Evolutionary conservation across 2,888 invertebrate genomes (phyloP).

Genomic region (Amiota communis): DNA sequence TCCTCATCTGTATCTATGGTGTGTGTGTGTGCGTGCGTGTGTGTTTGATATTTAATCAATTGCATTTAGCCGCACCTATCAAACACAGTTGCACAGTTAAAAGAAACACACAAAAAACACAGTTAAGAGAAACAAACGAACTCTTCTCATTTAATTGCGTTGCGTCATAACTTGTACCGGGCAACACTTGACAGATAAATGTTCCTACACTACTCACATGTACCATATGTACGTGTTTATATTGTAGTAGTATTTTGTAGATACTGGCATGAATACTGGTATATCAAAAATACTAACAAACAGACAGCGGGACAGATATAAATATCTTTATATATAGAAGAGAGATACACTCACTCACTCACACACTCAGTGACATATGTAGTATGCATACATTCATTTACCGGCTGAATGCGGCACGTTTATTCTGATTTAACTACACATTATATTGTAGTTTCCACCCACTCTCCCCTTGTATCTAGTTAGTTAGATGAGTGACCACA

Average conservation of each 20-base stretch:
- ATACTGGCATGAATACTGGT: neutral
- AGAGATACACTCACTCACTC: too few species aligned
- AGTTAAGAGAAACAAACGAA: conserved; percentile 7
- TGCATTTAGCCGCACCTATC: conserved; percentile 14
- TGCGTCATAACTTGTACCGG: conserved; percentile 23
- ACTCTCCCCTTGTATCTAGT: neutral
- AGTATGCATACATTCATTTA: too few species aligned
- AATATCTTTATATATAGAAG: neutral
- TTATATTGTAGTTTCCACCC: too few species aligned
- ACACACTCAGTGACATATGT: too few species aligned
- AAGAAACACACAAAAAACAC: neutral
- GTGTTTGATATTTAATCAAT: conserved; percentile 2
- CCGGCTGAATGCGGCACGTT: too few species aligned
- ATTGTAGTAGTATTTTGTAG: neutral
- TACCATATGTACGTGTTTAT: neutral
- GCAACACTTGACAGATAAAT: conserved; percentile 25
- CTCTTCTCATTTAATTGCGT: conserved; percentile 22
- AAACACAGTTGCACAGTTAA: neutral
- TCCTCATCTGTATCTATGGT: neutral
- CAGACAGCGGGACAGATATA: neutral
- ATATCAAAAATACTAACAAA: neutral
- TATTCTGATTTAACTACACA: too few species aligned
- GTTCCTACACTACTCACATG: neutral
- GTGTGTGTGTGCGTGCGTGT: neutral
- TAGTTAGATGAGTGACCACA: conserved; percentile 9